A percentile compares a stretch with the other conserved stretches of the same genome.
Conservation (phyloP, 2,888 invertebrate genomes). For the Prenolepis imparis region DNA sequence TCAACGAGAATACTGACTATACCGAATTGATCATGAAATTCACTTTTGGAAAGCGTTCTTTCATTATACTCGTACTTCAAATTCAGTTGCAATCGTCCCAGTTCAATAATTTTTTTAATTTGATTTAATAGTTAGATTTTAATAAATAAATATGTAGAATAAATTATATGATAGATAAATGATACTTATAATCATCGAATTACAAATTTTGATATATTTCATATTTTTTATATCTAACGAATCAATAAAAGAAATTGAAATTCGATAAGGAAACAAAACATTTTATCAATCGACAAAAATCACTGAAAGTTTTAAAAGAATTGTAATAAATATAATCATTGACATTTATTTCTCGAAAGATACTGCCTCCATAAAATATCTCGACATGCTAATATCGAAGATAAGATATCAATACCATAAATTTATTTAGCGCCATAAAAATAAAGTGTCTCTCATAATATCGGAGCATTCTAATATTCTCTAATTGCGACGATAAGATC, state of each 20-base stretch:
- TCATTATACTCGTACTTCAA: background rate
- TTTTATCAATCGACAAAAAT: background rate
- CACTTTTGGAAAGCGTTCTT: background rate
- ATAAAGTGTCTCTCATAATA: conserved; percentile 9
- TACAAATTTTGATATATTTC: background rate
- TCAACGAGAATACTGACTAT: conserved; percentile 2
- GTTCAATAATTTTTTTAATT: background rate
- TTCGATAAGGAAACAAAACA: background rate
- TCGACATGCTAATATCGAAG: background rate
- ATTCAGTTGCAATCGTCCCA: background rate
- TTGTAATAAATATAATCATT: background rate
- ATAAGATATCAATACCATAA: background rate
- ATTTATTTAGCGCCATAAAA: background rate
- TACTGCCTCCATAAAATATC: background rate
- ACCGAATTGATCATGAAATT: conserved; percentile 10
- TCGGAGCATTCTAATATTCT: conserved; percentile 9
- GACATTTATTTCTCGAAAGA: background rate
- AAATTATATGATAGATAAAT: background rate
- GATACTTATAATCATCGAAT: background rate
- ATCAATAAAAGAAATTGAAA: background rate
- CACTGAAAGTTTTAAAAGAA: background rate
- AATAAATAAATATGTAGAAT: background rate
- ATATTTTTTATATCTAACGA: background rate
- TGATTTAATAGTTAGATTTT: background rate
- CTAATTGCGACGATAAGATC: conserved; percentile 66